Percentiles rank a stretch among this genome's conserved stretches.
phyloP scores from a whole-genome alignment of 2,797 vertebrate species.

The Acanthiza pusilla region DNA sequence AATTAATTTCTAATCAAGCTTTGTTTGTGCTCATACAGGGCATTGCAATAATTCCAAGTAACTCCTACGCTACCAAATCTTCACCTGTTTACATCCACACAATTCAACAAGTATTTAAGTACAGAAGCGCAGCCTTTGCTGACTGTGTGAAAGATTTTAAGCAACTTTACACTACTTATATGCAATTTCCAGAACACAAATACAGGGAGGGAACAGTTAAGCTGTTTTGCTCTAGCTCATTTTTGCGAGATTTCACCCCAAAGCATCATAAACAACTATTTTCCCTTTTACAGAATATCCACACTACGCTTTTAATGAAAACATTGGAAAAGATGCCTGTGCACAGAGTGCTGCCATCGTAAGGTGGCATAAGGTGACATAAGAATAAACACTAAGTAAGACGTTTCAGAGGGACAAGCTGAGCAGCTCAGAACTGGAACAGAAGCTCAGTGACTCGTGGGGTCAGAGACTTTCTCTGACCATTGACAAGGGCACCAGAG shows the following conservation, averaged over 20 bases:
- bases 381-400: accelerated
- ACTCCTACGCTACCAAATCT: not conserved
- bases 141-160: accelerated
- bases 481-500: accelerated
- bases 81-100: not conserved
- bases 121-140: not conserved
- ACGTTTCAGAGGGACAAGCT: not conserved
- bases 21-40: not conserved
- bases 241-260: not conserved
- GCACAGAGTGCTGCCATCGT: accelerated
- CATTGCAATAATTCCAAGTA: accelerated
- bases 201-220: accelerated
- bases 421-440: not conserved
- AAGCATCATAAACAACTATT: not conserved
- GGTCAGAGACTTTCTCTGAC: not conserved
- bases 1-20: not conserved
- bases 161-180: accelerated
- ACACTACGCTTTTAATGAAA: accelerated
- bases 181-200: accelerated
- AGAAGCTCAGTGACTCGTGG: accelerated
- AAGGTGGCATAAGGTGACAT: not conserved
- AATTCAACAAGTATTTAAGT: not conserved
- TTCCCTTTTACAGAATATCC: not conserved
- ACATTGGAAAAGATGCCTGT: accelerated
- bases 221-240: not conserved